Base-by-base conservation (phyloP, 2,797 vertebrate species). In the Mus minutoides region DNA sequence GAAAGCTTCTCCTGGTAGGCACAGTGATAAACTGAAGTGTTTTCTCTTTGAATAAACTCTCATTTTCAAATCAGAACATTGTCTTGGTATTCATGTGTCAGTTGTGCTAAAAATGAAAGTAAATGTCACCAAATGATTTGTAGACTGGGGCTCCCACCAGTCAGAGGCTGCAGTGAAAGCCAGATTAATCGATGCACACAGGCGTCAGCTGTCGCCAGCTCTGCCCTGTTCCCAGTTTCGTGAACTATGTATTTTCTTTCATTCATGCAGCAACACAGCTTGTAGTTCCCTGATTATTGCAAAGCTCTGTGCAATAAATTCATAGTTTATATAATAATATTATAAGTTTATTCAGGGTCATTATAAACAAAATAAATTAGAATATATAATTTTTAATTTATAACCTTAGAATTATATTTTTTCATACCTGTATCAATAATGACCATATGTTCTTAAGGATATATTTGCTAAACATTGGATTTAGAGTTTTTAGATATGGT, bases 41-140 rank as follows among this genome's bases (percentile, higher is more conserved):
- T 95, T 86, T 90, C 58, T 82, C 80, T 88, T 73, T 69, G 12
- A 79, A 64, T 86, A 80, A 78, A 11, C 76, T 95, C 83, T 96
- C 24, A 49, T 91, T 89, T 91, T 94, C 62, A 96, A 91, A 85
- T 85, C 17, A 67, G 88, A 95, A 91, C 90, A 75, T 73, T 56
- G n/a, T 85, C 31, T 95, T 46, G 49, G 12, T 73, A 31, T 93
- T 90, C 31, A 26, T n/a, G 34, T 94, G 60, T 54, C 76, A 69
- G 1, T 52, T 91, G 64, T 67, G 91, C 49, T 54, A 80, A 67
- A 69, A 87, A 43, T 60, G 80, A 91, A 92, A 58, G 67, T n/a
- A 69, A 46, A 52, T 58, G 60, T 3, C 14, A 16, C 54, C 46
- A 34, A 86, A n/a, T 62, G 40, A 16, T 40, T 64, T 21, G 46